Evolutionary conservation across 2,888 invertebrate genomes (phyloP), one percentile per base, ranked within the genome.

Genomic region (Herminia tarsipennalis): DNA sequence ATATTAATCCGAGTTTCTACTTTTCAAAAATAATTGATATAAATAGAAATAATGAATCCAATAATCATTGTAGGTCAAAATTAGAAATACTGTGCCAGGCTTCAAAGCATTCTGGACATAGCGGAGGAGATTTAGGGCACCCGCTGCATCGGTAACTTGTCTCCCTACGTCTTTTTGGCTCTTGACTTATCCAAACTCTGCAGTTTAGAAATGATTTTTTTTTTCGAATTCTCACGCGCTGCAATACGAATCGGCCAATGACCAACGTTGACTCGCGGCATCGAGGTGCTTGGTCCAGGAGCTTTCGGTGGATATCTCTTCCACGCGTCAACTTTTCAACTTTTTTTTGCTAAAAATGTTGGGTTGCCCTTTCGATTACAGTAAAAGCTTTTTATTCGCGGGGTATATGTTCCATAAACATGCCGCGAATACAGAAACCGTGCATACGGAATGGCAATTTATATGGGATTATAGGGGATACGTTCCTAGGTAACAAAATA

Each of bases 101-200:
- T 40, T 40, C 39, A 8, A 40, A 40, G 32, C 39, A 40, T 9
- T 22, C 24, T 39, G 39, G 39, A 10, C 39, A 39, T 5, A 39
- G 6, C 1, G 39, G 25, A 5, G 39, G 39, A 10, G 20, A 14
- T 16, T 29, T 29, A 2, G 22, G 21, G 32, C 39, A 39, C 5
- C 39, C 39, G 17, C 32, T 39, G 39, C 39, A 39, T 29, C 39
- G 28, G 13, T 20, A 39, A 8, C 39, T 32, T 16, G 39, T 39
- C 30, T 39, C 38, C 14, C 16, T 21, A 12, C 30, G 35, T 35
- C 21, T 22, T 32, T 39, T 24, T 16, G 30, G 30, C 18, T 39
- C 32, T 14, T 16, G 16, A 17, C 32, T 29, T 6, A 16, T 3
- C 17, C 14, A 39, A 22, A 18, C 20, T 13, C 32, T 29, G 39